These are phyloP conservation scores for Patiria pectinifera DNA, from an alignment of 53 echinoderm and acorn worm species.

Conservation along the genomic window DNA sequence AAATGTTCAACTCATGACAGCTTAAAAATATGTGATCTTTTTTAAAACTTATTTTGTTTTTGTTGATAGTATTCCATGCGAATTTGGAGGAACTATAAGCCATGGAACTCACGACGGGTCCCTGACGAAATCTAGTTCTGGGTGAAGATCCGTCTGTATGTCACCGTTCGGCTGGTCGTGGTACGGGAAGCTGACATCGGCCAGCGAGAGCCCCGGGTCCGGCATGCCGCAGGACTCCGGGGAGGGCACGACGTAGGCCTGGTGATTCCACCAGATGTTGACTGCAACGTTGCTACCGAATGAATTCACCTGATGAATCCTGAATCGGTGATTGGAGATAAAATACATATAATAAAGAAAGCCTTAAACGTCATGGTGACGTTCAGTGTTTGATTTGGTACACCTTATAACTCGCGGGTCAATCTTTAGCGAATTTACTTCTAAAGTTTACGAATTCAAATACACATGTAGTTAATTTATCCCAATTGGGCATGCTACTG, in stretches of 20 bases:
- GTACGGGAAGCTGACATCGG: constrained; percentile 10
- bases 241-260: constrained; percentile 62
- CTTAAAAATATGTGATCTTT: too few species aligned
- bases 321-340: background rate
- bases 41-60: background rate
- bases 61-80: background rate
- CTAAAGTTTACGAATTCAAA: too few species aligned
- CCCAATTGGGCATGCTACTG: too few species aligned
- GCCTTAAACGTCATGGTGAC: background rate
- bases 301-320: constrained; percentile 88
- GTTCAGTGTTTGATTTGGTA: too few species aligned
- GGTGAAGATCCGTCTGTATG: background rate
- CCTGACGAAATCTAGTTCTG: constrained; percentile 14
- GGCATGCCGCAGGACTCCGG: constrained; percentile 31
- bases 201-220: constrained; percentile 21
- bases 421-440: too few species aligned
- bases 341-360: background rate
- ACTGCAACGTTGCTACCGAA: constrained; percentile 79
- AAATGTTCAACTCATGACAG: too few species aligned
- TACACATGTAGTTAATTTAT: too few species aligned
- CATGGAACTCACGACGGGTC: constrained; percentile 1
- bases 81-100: background rate
- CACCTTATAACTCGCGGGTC: too few species aligned
- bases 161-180: background rate
- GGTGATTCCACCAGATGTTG: constrained; percentile 85